Conservation (phyloP, 2,113 vertebrate genomes). For the Osmerus mordax region DNA sequence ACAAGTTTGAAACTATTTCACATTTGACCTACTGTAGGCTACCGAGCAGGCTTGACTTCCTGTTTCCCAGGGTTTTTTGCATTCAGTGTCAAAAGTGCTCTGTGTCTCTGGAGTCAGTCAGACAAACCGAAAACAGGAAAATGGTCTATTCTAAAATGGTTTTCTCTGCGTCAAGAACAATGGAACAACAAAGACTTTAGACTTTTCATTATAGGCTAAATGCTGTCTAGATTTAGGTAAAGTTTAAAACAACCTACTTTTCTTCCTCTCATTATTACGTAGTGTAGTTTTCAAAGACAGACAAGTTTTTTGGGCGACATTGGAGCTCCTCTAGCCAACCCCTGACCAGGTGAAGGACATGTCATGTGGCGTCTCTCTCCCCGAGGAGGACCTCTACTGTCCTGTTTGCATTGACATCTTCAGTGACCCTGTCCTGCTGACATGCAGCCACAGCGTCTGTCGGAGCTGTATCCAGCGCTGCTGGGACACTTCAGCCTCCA, state of each 20-base stretch:
- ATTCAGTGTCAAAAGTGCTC: conserved; percentile 6
- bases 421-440: conserved; percentile 60
- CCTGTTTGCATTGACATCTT: conserved; percentile 68
- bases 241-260: not conserved
- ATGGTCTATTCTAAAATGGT: conserved; percentile 11
- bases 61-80: conserved; percentile 46
- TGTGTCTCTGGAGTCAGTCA: conserved; percentile 44
- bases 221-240: not conserved
- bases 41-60: conserved; percentile 55
- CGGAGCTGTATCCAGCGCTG: conserved; percentile 56
- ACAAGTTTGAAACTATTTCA: conserved; percentile 20
- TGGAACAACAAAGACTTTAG: conserved; percentile 7
- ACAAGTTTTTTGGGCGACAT: conserved; percentile 16
- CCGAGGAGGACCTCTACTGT: conserved; percentile 67
- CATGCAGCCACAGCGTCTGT: conserved; percentile 71
- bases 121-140: conserved; percentile 50
- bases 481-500: conserved; percentile 47
- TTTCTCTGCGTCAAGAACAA: conserved; percentile 44
- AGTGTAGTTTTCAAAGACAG: conserved; percentile 11
- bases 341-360: conserved; percentile 30
- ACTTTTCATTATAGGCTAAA: not conserved
- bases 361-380: conserved; percentile 49
- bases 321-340: conserved; percentile 17
- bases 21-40: conserved; percentile 27
- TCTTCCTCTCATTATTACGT: not conserved